Evolutionary conservation across 2,797 vertebrate species (phyloP).

Genomic region (Petrocephalus schoutedeni): DNA sequence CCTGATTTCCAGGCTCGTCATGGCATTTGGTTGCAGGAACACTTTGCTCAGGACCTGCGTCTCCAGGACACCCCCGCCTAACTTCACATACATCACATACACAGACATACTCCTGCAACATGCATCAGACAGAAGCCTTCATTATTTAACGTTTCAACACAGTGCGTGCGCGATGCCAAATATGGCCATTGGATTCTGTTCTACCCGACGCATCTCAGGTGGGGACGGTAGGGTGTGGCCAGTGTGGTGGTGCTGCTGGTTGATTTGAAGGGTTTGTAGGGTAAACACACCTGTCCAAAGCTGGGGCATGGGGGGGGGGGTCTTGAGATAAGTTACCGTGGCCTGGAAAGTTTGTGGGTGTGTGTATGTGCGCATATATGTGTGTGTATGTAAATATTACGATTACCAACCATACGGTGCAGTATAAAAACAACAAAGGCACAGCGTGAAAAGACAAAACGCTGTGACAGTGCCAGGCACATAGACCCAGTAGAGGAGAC

Average conservation of each 20-base stretch:
- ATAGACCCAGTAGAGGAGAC: neutral
- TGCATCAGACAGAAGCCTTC: neutral
- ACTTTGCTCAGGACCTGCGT: neutral
- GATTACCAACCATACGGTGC: constrained; percentile 31
- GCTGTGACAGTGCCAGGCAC: neutral
- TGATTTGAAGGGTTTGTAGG: constrained; percentile 49
- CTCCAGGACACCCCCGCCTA: neutral
- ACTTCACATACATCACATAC: neutral
- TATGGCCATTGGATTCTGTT: constrained; percentile 32
- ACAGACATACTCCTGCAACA: neutral
- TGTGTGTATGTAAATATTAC: constrained; percentile 56
- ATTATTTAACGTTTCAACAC: constrained; percentile 9
- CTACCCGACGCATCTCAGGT: neutral
- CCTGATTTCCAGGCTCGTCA: neutral
- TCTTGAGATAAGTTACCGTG: neutral
- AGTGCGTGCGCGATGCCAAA: constrained; percentile 36
- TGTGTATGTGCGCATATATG: neutral
- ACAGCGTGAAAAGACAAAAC: constrained; percentile 19
- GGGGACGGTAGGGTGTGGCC: constrained; percentile 21
- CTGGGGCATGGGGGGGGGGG: neutral
- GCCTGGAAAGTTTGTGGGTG: neutral
- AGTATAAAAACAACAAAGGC: constrained; percentile 49
- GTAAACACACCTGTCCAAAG: constrained; percentile 42
- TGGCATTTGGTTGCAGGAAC: neutral
- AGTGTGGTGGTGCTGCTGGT: constrained; percentile 34